Base-by-base conservation (phyloP, 2,888 invertebrate genomes). In the Drosophila atroscutellata region DNA sequence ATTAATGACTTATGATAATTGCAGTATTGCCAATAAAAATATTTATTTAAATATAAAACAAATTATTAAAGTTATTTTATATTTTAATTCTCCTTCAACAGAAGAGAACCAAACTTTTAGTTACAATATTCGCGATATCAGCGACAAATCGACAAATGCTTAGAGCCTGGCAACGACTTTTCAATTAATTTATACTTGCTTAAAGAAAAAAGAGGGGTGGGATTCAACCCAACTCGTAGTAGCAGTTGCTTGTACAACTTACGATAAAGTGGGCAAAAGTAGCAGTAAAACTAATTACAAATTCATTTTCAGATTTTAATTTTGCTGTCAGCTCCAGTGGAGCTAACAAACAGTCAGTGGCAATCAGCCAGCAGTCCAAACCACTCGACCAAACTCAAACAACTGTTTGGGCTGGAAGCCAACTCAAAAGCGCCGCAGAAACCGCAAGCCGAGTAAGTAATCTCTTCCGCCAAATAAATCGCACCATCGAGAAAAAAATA, bases 381-480 rank as follows among this genome's bases (percentile, higher is more conserved):
- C 66, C 51, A 66, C 66, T 61, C 49, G 30, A 18, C 37, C 47
- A 24, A 30, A 47, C 37, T 42, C 26, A 26, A 28, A 11, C 55
- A 79, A 74, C 67, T 49, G 60, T n/a, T 36, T 6, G 30, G 18
- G 15, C 50, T 26, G 36, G 45, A 65, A 75, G 5, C 54, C 24
- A 62, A 55, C 55, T 76, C 73, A 73, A 61, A 71, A 65, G 72
- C 59, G 49, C 81, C 60, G 62, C 81, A 77, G 30, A 55, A 72
- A 64, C 81, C 88, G 54, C 81, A 72, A 75, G 83, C 67, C 79
- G 77, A 81, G 90, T 81, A 87, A 84, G 83, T 91, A 92, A 92
- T 91, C 90, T 90, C 91, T 91, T 92, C 90, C 92, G 91, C 86
- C 91, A 91, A 91, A 91, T 92, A 91, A 91, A 91, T 92, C 92